These are phyloP conservation scores for Lutraria lutraria DNA, from an alignment of 2,888 invertebrate genomes.

Conservation along the genomic window DNA sequence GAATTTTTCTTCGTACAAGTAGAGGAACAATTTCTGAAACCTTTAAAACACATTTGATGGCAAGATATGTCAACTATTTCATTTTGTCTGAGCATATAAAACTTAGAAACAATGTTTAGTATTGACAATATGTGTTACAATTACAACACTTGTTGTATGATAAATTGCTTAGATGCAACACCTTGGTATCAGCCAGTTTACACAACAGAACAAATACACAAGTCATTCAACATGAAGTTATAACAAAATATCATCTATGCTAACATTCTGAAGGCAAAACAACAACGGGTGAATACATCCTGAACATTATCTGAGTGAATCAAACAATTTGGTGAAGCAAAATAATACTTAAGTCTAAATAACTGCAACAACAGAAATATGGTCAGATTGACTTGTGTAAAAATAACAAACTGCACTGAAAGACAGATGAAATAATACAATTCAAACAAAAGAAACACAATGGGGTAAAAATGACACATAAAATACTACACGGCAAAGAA, in stretches of 20 bases:
- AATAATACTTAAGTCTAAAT: slow-evolving; percentile 8
- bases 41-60: too few species aligned
- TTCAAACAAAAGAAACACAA: slow-evolving; percentile 3
- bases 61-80: too few species aligned
- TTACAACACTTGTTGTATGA: background rate
- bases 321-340: background rate
- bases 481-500: too few species aligned
- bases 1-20: too few species aligned
- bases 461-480: background rate
- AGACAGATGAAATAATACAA: background rate
- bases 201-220: background rate
- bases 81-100: too few species aligned
- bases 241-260: background rate
- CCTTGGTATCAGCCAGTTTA: slow-evolving; percentile 9
- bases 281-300: background rate
- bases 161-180: background rate
- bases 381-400: background rate
- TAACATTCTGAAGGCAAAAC: background rate
- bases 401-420: slow-evolving; percentile 16
- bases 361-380: background rate
- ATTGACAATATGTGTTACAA: background rate
- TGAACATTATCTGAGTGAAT: background rate
- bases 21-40: too few species aligned
- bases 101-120: background rate
- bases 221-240: background rate